Base-by-base conservation (phyloP, 2,888 invertebrate genomes). In the Eupelmus urozonus region DNA sequence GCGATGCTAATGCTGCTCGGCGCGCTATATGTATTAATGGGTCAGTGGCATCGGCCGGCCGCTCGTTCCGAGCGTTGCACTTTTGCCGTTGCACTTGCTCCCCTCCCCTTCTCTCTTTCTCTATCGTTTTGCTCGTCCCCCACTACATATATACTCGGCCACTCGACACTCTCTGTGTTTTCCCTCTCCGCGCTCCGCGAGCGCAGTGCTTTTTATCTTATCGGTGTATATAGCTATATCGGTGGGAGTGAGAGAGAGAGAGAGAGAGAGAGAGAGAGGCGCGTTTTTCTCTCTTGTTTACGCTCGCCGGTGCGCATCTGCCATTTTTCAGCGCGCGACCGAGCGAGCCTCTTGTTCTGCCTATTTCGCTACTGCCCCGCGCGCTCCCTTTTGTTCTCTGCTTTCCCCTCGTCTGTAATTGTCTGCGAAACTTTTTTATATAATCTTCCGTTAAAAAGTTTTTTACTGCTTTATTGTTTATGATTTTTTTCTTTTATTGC, bases 31-130 rank as follows among this genome's bases (percentile, higher is more conserved):
- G 87, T 86, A 88, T 88, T 87, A 88, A 87, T 88, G 85, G 88
- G 88, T 88, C 87, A 88, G 86, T 88, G 88, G 88, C 88, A 88
- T 88, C 84, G 86, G 82, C 71, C 82, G 82, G 45, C 81, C 51
- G 76, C 84, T 85, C 82, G 84, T 73, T 84, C 53, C 84, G 87
- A 84, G 80, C 87, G 82, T 88, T 88, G 87, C 88, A 86, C 88
- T 87, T 85, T 85, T 83, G 78, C 78, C 73, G 76, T 51, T 74
- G 65, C 53, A 60, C 60, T 3, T 49, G 3, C 62, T 80, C 76
- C 65, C 53, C 7, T 27, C 42, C 23, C 69, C 40, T 13, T 66
- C 18, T 40, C 63, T 69, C 51, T 57, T 63, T 55, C 51, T 40
- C 65, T 71, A 4, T 29, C 45, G 5, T 42, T 70, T 20, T 27